A percentile compares a stretch with the other conserved stretches of the same genome.
Evolutionary conservation across 2,797 vertebrate species (phyloP).

Genomic region (Oophaga sylvatica): DNA sequence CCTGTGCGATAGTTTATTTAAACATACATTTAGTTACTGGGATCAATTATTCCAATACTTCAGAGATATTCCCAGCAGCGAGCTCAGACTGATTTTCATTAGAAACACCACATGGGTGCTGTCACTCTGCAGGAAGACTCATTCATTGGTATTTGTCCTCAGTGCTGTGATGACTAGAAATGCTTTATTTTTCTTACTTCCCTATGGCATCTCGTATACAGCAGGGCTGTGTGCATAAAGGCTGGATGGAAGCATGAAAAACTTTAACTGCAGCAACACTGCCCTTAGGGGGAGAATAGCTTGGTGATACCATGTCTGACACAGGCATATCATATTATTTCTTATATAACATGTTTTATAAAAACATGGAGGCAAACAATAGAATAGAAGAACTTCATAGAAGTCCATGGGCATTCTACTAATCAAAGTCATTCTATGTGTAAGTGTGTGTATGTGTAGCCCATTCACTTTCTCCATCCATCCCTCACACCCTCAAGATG

Average conservation of each 20-base stretch:
- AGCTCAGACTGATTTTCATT: slow-evolving; percentile 3
- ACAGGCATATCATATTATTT: neutral
- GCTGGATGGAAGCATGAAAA: neutral
- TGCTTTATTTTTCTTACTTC: neutral
- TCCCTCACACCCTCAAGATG: no score
- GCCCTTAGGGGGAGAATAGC: neutral
- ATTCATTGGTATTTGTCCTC: neutral
- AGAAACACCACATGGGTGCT: neutral
- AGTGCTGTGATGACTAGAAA: neutral
- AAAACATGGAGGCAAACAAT: neutral
- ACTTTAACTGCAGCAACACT: neutral
- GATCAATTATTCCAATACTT: slow-evolving; percentile 17
- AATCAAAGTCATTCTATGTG: no score
- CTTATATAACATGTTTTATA: neutral
- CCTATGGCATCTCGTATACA: neutral
- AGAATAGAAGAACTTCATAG: neutral
- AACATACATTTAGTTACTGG: neutral
- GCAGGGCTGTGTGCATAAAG: neutral
- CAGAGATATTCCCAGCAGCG: slow-evolving; percentile 3
- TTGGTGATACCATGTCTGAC: neutral
- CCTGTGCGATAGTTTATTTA: neutral
- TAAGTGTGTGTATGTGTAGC: no score
- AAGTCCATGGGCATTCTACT: neutral
- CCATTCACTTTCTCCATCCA: no score
- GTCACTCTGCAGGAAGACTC: slow-evolving; percentile 10